Evolutionary conservation across 1,140 invertebrate species (phyloP).

Genomic region (Ostrea denselamellosa): DNA sequence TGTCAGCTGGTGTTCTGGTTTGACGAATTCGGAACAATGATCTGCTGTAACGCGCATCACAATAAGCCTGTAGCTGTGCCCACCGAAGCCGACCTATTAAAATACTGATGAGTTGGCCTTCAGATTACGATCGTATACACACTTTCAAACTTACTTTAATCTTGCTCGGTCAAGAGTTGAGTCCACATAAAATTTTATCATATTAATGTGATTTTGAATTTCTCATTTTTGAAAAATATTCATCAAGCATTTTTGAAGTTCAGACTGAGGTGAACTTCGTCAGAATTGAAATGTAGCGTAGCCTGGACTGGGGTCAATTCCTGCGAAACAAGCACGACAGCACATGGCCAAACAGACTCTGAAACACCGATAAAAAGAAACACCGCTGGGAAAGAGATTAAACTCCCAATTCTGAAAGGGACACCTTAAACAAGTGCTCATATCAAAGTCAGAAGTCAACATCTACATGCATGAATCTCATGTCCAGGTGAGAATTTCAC

Average conservation of each 20-base stretch:
- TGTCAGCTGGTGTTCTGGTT: not conserved
- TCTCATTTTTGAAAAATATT: conserved; percentile 18
- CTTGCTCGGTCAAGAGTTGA: conserved; percentile 10
- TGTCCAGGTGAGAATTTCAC: conserved; percentile 31
- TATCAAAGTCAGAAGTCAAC: conserved; percentile 1
- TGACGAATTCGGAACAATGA: not conserved
- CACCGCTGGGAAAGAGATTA: conserved; percentile 10
- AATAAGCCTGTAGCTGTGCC: not conserved
- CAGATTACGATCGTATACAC: not conserved
- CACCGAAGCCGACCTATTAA: not conserved
- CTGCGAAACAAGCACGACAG: not conserved
- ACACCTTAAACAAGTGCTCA: not conserved
- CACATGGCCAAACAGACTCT: conserved; percentile 7
- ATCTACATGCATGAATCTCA: not conserved
- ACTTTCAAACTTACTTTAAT: not conserved
- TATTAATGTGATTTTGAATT: conserved; percentile 13
- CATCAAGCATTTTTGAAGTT: not conserved
- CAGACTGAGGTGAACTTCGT: not conserved
- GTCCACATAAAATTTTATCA: conserved; percentile 1
- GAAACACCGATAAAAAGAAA: not conserved
- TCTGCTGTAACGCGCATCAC: not conserved
- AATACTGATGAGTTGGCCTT: not conserved
- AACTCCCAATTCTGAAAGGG: not conserved
- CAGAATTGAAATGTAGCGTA: not conserved
- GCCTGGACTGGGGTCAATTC: not conserved